Base-by-base conservation (phyloP, 1,140 invertebrate genomes). In the Drosophila santomea region DNA sequence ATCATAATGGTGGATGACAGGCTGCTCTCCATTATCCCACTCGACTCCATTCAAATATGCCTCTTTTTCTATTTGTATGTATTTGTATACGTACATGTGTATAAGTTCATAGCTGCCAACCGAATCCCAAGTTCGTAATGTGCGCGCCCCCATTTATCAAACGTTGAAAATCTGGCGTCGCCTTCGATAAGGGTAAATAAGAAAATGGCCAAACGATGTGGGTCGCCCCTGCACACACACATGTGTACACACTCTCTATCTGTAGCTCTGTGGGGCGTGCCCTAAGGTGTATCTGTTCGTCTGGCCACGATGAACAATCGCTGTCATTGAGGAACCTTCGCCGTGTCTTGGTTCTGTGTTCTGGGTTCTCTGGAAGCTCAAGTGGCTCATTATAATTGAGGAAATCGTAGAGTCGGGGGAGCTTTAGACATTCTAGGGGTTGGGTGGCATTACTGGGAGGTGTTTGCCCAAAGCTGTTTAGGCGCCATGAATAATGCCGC, bases 141-240 rank as follows among this genome's bases (percentile, higher is more conserved):
- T 69, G 63, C 55, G 62, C 71, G 60, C 64, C 74, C 80, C 80
- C 80, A 84, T 84, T 84, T 84, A 84, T 85, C 81, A 84, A 84
- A 77, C 63, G 81, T 77, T 57, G 76, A 73, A 77, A 85, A 84
- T 85, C 80, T 83, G 54, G 60, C 71, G 72, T 80, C 72, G 75
- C 64, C 74, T 84, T 80, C 78, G 76, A 80, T 85, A 80, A 85
- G 52, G 69, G 74, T 72, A 84, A 76, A 83, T 85, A 80, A 73
- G 72, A 85, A 84, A 85, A 83, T 84, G 76, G 80, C 72, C 76
- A 83, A 64, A 47, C 80, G 44, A 74, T 81, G 79, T 81, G 80
- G 69, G 75, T 67, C 63, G 75, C 67, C 47, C 11, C 35, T 58
- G 23, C 5, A 12, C 28, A 58, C 17, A 45, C 8, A 25, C 4